Evolutionary conservation across 2,888 invertebrate species (phyloP).

Genomic region (Cephus nigrinus): DNA sequence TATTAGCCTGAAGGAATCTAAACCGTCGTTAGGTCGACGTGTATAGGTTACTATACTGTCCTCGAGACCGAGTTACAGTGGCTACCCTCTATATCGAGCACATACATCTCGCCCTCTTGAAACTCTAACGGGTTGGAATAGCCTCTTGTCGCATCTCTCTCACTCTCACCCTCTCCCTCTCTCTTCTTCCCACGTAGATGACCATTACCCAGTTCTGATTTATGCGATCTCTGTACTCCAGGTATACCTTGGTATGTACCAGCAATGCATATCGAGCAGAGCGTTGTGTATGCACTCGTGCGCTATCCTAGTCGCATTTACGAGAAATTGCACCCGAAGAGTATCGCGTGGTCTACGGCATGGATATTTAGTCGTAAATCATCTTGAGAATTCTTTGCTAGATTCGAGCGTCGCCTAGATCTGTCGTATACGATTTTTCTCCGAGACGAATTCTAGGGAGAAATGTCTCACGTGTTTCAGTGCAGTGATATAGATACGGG

Average conservation of each 20-base stretch:
- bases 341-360: slow-evolving; percentile 11
- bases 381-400: not conserved
- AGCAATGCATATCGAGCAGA: not conserved
- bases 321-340: slow-evolving; percentile 5
- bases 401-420: not conserved
- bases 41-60: slow-evolving; percentile 21
- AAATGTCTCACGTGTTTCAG: not conserved
- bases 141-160: not conserved
- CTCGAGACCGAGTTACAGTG: slow-evolving; percentile 30
- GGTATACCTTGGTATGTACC: not conserved
- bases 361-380: not conserved
- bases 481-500: not conserved
- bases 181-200: slow-evolving; percentile 13
- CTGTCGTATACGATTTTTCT: not conserved
- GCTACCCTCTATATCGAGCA: slow-evolving; percentile 17
- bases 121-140: not conserved
- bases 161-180: slow-evolving; percentile 8
- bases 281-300: not conserved
- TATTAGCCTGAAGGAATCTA: slow-evolving; percentile 26
- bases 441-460: not conserved
- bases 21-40: slow-evolving; percentile 34
- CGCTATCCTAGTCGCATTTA: not conserved
- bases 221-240: not conserved
- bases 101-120: not conserved
- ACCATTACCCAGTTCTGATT: not conserved